phyloP scores from a whole-genome alignment of 2,113 vertebrate species.

The Uria aalge region DNA sequence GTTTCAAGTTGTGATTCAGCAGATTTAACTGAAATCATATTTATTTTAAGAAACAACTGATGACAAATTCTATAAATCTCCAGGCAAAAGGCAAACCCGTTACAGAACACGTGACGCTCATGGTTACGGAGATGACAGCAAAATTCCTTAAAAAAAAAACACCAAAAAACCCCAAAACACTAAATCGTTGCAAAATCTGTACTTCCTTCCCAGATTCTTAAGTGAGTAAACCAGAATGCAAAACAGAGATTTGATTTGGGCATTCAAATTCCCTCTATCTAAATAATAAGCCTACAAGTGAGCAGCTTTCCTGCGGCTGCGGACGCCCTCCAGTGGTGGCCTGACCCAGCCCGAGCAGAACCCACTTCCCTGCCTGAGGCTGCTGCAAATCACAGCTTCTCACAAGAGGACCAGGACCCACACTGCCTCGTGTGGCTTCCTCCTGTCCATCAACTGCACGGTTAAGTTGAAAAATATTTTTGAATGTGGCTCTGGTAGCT shows the following conservation, averaged over 20 bases:
- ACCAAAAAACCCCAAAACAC: neutral
- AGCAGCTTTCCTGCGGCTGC: neutral
- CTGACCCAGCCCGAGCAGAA: neutral
- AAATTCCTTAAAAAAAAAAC: neutral
- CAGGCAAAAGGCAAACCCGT: neutral
- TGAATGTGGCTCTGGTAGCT: neutral
- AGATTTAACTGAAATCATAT: neutral
- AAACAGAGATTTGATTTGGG: neutral
- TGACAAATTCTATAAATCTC: neutral
- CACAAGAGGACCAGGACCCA: neutral
- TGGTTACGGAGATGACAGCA: fast-evolving
- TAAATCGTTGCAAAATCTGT: neutral
- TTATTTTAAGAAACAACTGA: neutral
- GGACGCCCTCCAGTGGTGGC: slow-evolving; percentile 19
- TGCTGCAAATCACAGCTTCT: neutral
- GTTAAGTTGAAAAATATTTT: neutral
- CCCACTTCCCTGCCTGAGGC: neutral
- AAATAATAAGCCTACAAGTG: fast-evolving
- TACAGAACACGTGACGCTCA: neutral
- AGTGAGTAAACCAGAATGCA: neutral
- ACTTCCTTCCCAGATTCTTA: neutral
- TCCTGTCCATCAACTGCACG: neutral
- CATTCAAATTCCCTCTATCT: fast-evolving
- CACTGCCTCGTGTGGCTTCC: neutral
- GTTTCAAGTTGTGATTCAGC: neutral